Percentiles rank a stretch among this genome's conserved stretches.
Conservation (phyloP, 2,888 invertebrate genomes). For the Sturmia bella region DNA sequence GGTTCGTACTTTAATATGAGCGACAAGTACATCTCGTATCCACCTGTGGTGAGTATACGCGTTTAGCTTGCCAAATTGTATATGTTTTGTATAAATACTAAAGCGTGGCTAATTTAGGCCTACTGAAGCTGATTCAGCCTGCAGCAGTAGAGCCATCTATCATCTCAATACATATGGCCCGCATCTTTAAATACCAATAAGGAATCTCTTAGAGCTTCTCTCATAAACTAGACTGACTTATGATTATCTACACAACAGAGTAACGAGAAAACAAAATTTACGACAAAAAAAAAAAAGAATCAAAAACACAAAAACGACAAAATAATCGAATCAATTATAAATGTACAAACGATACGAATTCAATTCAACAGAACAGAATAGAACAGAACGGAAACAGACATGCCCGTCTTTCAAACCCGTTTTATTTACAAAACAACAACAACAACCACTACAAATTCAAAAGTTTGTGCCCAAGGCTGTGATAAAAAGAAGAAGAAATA, state of each 20-base stretch:
- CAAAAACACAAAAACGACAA: slow-evolving; percentile 54
- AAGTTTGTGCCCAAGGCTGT: slow-evolving; percentile 79
- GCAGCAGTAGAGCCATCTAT: slow-evolving; percentile 62
- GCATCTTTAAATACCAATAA: slow-evolving; percentile 55
- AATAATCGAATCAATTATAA: slow-evolving; percentile 68
- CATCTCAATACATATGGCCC: slow-evolving; percentile 41
- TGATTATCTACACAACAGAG: slow-evolving; percentile 37
- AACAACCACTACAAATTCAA: slow-evolving; percentile 40
- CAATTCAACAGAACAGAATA: slow-evolving; percentile 51
- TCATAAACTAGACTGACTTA: slow-evolving; percentile 67
- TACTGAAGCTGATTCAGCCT: slow-evolving; percentile 64
- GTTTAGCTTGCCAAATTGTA: slow-evolving; percentile 58
- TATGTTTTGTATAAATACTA: slow-evolving; percentile 61
- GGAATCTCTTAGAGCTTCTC: slow-evolving; percentile 66
- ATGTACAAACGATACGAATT: slow-evolving; percentile 69
- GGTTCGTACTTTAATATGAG: slow-evolving; percentile 81
- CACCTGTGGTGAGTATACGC: slow-evolving; percentile 78
- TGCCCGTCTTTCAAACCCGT: slow-evolving; percentile 50
- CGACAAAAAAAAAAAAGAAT: slow-evolving; percentile 28
- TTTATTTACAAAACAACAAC: slow-evolving; percentile 47
- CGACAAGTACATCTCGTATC: slow-evolving; percentile 80
- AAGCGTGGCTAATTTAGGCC: slow-evolving; percentile 69
- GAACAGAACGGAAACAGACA: slow-evolving; percentile 48
- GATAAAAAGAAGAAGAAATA: slow-evolving; percentile 74
- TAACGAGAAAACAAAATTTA: slow-evolving; percentile 15